Conservation (phyloP, 2,113 vertebrate species). For the Phrynosoma platyrhinos region DNA sequence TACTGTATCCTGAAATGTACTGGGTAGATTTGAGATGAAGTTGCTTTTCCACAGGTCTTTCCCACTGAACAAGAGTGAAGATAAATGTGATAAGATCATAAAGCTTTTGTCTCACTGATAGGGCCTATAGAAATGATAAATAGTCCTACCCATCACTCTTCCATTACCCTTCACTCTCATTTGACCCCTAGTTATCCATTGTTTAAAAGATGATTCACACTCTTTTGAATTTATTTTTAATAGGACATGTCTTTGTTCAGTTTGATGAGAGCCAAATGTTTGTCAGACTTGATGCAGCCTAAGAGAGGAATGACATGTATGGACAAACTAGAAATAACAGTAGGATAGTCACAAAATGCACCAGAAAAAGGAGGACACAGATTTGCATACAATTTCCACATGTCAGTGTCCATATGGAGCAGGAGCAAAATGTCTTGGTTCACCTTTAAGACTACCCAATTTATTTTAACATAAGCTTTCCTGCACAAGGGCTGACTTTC, state of each 20-base stretch:
- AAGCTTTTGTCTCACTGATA: conserved; percentile 16
- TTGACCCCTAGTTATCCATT: not conserved
- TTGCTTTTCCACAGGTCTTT: not conserved
- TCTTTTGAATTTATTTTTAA: not conserved
- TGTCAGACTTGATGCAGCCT: not conserved
- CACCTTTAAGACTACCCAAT: not conserved
- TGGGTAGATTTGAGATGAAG: not conserved
- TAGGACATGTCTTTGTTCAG: not conserved
- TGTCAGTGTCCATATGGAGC: too few relatives aligned
- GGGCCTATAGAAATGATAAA: conserved; percentile 31
- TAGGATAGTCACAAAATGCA: not conserved
- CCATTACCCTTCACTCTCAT: not conserved
- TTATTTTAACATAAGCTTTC: not conserved
- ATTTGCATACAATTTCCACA: too few relatives aligned
- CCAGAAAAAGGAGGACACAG: too few relatives aligned
- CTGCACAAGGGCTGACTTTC: too few relatives aligned
- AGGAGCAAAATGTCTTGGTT: too few relatives aligned
- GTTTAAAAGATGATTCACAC: conserved; percentile 12
- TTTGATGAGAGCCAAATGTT: not conserved
- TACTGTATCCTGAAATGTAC: not conserved
- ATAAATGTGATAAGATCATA: conserved; percentile 25
- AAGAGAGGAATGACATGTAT: not conserved
- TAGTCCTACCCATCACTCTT: conserved; percentile 17
- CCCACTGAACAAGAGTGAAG: not conserved
- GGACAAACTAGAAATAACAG: not conserved